These are phyloP conservation scores for Malurus melanocephalus DNA, from an alignment of 2,113 vertebrate genomes.

Conservation along the genomic window DNA sequence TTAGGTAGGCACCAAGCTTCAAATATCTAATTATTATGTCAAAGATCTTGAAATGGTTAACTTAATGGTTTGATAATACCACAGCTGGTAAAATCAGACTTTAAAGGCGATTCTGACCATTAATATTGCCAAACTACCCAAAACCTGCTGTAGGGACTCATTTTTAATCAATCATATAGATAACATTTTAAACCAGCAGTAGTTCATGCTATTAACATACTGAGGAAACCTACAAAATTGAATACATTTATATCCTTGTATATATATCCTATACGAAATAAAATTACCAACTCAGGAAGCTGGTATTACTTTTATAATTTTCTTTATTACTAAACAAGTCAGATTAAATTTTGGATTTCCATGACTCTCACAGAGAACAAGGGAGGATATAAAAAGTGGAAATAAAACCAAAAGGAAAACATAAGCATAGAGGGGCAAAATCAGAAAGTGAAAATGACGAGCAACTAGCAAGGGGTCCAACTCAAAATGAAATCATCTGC, in stretches of 20 bases:
- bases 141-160: neutral
- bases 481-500: neutral
- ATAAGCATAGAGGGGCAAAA: neutral
- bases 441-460: neutral
- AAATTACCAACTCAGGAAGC: neutral
- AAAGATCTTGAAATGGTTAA: neutral
- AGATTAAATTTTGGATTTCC: neutral
- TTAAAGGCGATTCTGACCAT: neutral
- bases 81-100: neutral
- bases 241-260: neutral
- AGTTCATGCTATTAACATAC: neutral
- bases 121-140: neutral
- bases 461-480: neutral
- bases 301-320: neutral
- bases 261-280: neutral
- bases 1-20: neutral
- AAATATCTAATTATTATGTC: neutral
- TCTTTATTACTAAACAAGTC: neutral
- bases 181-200: neutral
- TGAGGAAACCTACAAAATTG: neutral
- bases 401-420: neutral
- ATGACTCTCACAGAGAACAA: neutral
- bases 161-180: neutral
- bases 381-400: neutral
- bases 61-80: neutral